Evolutionary conservation across 2,888 invertebrate genomes (phyloP), one percentile per base, ranked within the genome.

Genomic region (Tinea trinotella): DNA sequence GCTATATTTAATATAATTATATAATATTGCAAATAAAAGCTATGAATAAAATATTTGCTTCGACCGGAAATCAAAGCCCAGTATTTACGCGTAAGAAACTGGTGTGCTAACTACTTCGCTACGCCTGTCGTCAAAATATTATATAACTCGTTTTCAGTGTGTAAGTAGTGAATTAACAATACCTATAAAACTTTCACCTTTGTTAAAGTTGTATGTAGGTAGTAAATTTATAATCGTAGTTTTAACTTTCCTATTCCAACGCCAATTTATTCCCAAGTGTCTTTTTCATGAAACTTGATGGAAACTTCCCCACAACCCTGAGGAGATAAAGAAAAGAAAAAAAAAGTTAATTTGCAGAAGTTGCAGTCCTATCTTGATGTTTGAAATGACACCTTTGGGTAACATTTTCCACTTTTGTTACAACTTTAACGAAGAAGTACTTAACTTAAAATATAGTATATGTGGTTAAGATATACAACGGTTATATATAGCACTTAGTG

Each of bases 331-430:
- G 19, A 46, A 46, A 19, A 17, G 24, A 24, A 15, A 18, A 50
- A 50, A 50, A 50, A 50, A 50, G 24, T 50, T 50, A 50, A 50
- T 24, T 50, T 50, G 50, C 50, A 24, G 24, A 50, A 50, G 50
- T 50, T 50, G 50, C 50, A 50, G 50, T 50, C 20, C 18, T 24
- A 24, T 50, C 18, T 5, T 50, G 18, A 46, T 50, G 24, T 24
- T 24, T 24, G 50, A 24, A 50, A 50, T 50, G 22, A 24, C 50
- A 50, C 50, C 50, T 50, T 24, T 15, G 50, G 50, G 50, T 24
- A 22, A 50, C 50, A 50, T 50, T 12, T 3, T 50, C 50, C 24
- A 50, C 24, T 50, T 50, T 7, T 7, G 30, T n/a, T n/a, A n/a
- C n/a, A 30, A 30, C 9, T 30, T 30, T n/a, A n/a, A 7, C 17